phyloP scores from a whole-genome alignment of 1,140 invertebrate genomes.

The Ditylenchus dipsaci region DNA sequence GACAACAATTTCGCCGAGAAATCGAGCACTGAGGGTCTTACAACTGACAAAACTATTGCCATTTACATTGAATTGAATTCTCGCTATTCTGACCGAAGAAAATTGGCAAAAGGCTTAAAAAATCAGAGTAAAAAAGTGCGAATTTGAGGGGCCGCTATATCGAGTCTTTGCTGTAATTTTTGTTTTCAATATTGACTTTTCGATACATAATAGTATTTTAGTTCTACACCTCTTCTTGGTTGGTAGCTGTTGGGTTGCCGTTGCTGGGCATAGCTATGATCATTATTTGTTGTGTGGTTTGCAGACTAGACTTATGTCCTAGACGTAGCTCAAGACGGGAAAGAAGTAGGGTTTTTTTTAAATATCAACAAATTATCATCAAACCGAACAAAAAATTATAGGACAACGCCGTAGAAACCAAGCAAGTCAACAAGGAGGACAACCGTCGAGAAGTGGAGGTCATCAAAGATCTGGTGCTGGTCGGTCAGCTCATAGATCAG shows the following conservation, averaged over 20 bases:
- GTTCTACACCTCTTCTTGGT: slow-evolving; percentile 48
- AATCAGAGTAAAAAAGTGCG: too few relatives aligned
- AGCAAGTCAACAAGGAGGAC: not conserved
- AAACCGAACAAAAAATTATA: slow-evolving; percentile 4
- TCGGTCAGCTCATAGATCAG: not conserved
- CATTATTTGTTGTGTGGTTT: slow-evolving; percentile 47
- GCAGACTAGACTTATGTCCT: slow-evolving; percentile 48
- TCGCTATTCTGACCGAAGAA: too few relatives aligned
- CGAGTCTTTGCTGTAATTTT: too few relatives aligned
- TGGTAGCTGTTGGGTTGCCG: slow-evolving; percentile 40
- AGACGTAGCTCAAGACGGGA: slow-evolving; percentile 16
- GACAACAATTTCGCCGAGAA: too few relatives aligned
- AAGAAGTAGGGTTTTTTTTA: not conserved
- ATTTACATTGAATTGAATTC: too few relatives aligned
- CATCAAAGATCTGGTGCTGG: not conserved
- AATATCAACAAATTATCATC: slow-evolving; percentile 3
- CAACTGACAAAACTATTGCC: too few relatives aligned
- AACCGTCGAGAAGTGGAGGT: slow-evolving; percentile 1
- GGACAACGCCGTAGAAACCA: slow-evolving; percentile 14
- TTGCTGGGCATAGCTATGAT: slow-evolving; percentile 38
- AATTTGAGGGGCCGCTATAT: too few relatives aligned
- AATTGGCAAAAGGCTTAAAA: too few relatives aligned
- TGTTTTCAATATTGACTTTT: too few relatives aligned
- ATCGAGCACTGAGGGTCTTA: too few relatives aligned
- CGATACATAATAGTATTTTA: too few relatives aligned